Conservation (phyloP, 2,888 invertebrate genomes). For the Sesia apiformis region DNA sequence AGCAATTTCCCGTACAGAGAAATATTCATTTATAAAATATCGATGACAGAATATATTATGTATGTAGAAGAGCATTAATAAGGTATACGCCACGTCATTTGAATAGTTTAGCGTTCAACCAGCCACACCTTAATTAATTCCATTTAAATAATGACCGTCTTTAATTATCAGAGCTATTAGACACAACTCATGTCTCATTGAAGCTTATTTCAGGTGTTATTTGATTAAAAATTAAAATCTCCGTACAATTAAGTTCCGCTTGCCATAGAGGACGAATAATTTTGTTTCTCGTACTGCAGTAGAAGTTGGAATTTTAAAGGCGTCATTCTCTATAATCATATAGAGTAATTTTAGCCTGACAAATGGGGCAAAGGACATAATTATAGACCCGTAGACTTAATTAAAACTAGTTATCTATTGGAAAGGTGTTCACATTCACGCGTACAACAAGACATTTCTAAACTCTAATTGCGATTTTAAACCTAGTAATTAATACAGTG, state of each 20-base stretch:
- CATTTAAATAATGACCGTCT: conserved; percentile 21
- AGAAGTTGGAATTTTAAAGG: conserved; percentile 47
- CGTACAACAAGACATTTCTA: conserved; percentile 39
- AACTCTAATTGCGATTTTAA: conserved; percentile 34
- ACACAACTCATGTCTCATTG: conserved; percentile 27
- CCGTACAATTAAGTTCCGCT: conserved; percentile 45
- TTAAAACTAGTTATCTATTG: conserved; percentile 45
- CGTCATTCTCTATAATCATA: conserved; percentile 50
- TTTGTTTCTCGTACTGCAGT: conserved; percentile 32
- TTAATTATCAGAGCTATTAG: conserved; percentile 10
- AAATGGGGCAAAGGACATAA: conserved; percentile 67
- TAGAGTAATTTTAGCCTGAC: conserved; percentile 49
- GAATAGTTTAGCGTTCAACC: neutral
- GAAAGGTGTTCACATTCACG: conserved; percentile 67
- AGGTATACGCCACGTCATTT: neutral
- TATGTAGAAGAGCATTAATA: neutral
- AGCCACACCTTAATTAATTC: conserved; percentile 25
- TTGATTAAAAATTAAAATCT: conserved; percentile 57
- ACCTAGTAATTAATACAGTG: conserved; percentile 31
- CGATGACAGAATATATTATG: too few relatives aligned
- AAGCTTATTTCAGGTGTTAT: conserved; percentile 71
- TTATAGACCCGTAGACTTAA: conserved; percentile 50
- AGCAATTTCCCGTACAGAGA: too few relatives aligned
- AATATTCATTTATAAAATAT: too few relatives aligned
- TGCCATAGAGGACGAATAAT: conserved; percentile 34